phyloP scores from a whole-genome alignment of 2,113 vertebrate genomes.

The Malurus alboscapulatus region DNA sequence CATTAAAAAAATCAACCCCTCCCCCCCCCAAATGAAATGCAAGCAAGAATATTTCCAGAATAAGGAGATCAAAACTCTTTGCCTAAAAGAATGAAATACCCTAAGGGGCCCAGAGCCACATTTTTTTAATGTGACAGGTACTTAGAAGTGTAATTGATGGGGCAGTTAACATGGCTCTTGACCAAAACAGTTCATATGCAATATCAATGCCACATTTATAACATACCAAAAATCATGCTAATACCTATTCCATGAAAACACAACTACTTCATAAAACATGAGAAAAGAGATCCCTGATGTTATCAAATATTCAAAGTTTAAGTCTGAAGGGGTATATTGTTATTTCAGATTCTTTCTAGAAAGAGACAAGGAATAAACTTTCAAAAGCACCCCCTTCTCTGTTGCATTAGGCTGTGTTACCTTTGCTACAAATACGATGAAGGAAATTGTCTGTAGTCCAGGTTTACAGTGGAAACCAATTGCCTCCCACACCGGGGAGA shows the following conservation, averaged over 20 bases:
- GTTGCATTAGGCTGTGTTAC: not conserved
- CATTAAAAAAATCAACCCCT: not conserved
- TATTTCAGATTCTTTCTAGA: not conserved
- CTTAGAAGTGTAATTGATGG: conserved; percentile 66
- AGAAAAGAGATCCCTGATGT: not conserved
- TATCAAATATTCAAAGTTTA: not conserved
- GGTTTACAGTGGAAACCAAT: conserved; percentile 37
- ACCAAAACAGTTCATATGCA: conserved; percentile 47
- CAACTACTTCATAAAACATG: not conserved
- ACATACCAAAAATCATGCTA: conserved; percentile 10
- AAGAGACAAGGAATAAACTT: not conserved
- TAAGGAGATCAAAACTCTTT: conserved; percentile 42
- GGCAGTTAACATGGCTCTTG: conserved; percentile 49
- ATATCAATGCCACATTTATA: conserved; percentile 26
- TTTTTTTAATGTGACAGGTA: conserved; percentile 61
- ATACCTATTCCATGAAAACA: not conserved
- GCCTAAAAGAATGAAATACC: conserved; percentile 29
- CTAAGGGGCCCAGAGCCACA: conserved; percentile 22
- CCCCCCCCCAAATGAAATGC: not conserved
- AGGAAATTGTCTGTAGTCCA: not conserved
- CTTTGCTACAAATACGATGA: not conserved
- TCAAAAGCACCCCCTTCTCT: not conserved
- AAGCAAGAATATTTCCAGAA: conserved; percentile 8
- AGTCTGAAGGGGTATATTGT: not conserved
- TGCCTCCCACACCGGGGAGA: not conserved